phyloP scores from a whole-genome alignment of 2,888 invertebrate species.

The Belgica antarctica region DNA sequence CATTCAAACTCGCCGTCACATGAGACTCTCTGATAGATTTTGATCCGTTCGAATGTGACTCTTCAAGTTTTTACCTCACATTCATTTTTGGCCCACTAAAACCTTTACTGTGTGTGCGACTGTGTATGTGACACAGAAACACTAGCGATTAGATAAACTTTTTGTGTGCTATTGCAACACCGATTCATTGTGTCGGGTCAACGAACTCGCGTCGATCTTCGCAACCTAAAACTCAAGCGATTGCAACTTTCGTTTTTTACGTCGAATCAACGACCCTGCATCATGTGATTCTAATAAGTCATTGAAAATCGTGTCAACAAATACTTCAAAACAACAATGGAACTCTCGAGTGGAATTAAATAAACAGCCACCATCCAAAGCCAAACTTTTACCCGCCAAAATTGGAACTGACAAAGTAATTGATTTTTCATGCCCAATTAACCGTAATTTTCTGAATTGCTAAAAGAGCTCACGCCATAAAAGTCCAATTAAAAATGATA shows the following conservation, averaged over 20 bases:
- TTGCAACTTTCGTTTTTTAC: too few relatives aligned
- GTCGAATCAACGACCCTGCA: too few relatives aligned
- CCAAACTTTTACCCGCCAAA: neutral
- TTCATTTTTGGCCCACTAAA: neutral
- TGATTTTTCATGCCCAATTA: conserved; percentile 41
- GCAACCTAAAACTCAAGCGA: too few relatives aligned
- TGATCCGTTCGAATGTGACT: neutral
- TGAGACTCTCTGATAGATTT: too few relatives aligned
- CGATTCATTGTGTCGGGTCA: neutral
- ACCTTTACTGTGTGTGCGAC: neutral
- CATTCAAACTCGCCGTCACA: neutral
- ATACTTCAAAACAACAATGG: too few relatives aligned
- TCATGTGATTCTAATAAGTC: too few relatives aligned
- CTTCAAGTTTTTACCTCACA: neutral
- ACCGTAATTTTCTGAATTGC: neutral
- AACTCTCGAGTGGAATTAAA: too few relatives aligned
- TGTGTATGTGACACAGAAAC: conserved; percentile 29
- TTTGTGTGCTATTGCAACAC: conserved; percentile 28
- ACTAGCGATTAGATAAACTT: conserved; percentile 31
- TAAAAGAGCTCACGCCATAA: neutral
- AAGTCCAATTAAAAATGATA: conserved; percentile 38
- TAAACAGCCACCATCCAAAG: too few relatives aligned
- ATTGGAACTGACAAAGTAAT: conserved; percentile 32
- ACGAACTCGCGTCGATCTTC: neutral
- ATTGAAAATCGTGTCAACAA: too few relatives aligned